Conservation (phyloP, 1,140 invertebrate species). For the Chymomyza costata region DNA sequence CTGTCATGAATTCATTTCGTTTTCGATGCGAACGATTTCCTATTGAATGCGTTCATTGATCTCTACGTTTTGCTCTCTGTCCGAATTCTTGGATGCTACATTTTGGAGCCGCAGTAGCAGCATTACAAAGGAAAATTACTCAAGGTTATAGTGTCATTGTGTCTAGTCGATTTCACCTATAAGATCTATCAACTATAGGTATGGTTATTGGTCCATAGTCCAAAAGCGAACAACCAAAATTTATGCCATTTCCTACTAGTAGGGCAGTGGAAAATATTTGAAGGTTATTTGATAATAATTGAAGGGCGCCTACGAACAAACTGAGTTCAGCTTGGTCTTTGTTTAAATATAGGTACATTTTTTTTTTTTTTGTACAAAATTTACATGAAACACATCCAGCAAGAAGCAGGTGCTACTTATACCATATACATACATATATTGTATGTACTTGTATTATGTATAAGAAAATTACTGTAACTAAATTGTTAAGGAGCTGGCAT, state of each 20-base stretch:
- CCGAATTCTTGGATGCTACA: constrained; percentile 19
- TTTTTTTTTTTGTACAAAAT: constrained; percentile 30
- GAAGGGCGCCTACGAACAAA: constrained; percentile 15
- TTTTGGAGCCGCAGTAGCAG: not conserved
- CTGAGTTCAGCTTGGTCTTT: constrained; percentile 6
- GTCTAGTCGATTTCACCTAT: not conserved
- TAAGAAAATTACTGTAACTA: too few relatives aligned
- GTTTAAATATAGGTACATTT: not conserved
- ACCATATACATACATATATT: too few relatives aligned
- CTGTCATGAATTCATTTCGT: constrained; percentile 35
- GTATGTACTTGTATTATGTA: too few relatives aligned
- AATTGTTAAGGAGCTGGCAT: too few relatives aligned
- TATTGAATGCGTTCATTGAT: constrained; percentile 66
- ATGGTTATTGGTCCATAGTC: not conserved
- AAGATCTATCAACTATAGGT: not conserved
- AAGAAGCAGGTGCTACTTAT: too few relatives aligned
- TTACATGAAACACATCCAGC: too few relatives aligned
- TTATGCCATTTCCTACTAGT: constrained; percentile 33
- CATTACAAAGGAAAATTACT: constrained; percentile 21
- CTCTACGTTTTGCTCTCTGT: constrained; percentile 14
- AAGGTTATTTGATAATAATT: constrained; percentile 7
- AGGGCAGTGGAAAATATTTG: constrained; percentile 18
- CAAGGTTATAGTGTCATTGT: constrained; percentile 33
- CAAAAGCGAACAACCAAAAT: constrained; percentile 6
- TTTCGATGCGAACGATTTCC: constrained; percentile 66